Conservation (phyloP, 2,113 vertebrate genomes). For the Syngnathus typhle region DNA sequence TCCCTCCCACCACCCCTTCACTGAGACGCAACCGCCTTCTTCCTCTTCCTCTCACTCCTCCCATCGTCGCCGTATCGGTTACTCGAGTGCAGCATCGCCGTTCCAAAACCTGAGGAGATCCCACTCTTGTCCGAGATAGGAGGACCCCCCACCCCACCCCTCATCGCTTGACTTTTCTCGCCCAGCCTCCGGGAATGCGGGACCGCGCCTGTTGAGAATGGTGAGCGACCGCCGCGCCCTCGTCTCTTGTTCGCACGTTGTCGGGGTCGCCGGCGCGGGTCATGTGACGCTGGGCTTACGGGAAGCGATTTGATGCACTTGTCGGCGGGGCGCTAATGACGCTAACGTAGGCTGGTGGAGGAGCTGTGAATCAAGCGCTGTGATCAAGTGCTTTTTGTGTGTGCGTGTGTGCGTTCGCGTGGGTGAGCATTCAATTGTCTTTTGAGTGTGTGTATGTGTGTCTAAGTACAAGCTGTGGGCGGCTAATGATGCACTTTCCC, state of each 20-base stretch:
- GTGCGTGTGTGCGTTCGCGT: slow-evolving; percentile 63
- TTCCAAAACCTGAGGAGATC: slow-evolving; percentile 51
- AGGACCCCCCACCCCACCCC: neutral
- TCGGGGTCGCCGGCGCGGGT: neutral
- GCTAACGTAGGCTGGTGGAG: slow-evolving; percentile 50
- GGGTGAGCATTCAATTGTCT: slow-evolving; percentile 64
- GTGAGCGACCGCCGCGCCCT: slow-evolving; percentile 67
- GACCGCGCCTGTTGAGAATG: slow-evolving; percentile 74
- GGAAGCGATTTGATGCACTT: slow-evolving; percentile 46
- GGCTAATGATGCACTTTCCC: slow-evolving; percentile 59
- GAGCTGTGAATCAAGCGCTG: slow-evolving; percentile 54
- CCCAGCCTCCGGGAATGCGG: slow-evolving; percentile 77
- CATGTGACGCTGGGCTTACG: slow-evolving; percentile 18
- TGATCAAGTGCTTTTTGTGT: slow-evolving; percentile 49
- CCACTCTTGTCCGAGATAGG: slow-evolving; percentile 11
- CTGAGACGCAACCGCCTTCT: slow-evolving; percentile 19
- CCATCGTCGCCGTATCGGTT: slow-evolving; percentile 56
- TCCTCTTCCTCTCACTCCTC: slow-evolving; percentile 42
- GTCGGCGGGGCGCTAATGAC: slow-evolving; percentile 50
- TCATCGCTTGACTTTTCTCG: slow-evolving; percentile 16
- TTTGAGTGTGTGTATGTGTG: slow-evolving; percentile 32
- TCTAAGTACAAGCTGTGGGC: slow-evolving; percentile 57
- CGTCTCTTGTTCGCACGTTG: slow-evolving; percentile 19
- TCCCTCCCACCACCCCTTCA: slow-evolving; percentile 4
- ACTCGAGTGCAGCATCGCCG: slow-evolving; percentile 55